Percentiles rank a stretch among this genome's conserved stretches.
phyloP scores from a whole-genome alignment of 2,797 vertebrate species.

The Danio albolineatus region DNA sequence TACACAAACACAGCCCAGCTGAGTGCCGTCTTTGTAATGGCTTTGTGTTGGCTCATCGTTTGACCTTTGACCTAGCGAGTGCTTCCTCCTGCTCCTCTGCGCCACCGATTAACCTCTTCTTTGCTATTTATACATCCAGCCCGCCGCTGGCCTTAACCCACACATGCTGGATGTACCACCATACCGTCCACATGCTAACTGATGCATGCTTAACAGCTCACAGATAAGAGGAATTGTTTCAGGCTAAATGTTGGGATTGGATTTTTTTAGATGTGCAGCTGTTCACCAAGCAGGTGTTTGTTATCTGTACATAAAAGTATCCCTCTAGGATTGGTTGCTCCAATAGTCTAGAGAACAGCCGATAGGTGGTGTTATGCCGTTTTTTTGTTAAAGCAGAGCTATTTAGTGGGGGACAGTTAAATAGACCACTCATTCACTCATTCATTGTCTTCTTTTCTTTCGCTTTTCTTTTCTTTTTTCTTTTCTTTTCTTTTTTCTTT shows the following conservation, averaged over 20 bases:
- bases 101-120: conserved; percentile 60
- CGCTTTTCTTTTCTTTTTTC: not conserved
- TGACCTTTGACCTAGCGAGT: conserved; percentile 55
- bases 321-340: not conserved
- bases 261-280: conserved; percentile 14
- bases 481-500: conserved; percentile 1
- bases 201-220: conserved; percentile 13
- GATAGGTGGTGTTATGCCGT: conserved; percentile 61
- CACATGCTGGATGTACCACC: not conserved
- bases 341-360: conserved; percentile 34
- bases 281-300: conserved; percentile 24
- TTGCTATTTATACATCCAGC: conserved; percentile 56
- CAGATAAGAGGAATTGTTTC: conserved; percentile 4
- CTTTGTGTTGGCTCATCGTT: conserved; percentile 64
- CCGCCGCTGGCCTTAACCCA: conserved; percentile 32
- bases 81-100: conserved; percentile 52
- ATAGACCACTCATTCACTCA: conserved; percentile 25
- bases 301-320: conserved; percentile 6
- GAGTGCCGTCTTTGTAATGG: conserved; percentile 66
- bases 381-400: conserved; percentile 41
- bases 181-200: not conserved
- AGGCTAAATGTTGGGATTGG: not conserved
- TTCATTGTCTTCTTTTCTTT: conserved; percentile 44
- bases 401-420: conserved; percentile 12
- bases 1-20: conserved; percentile 65